phyloP scores from a whole-genome alignment of 2,888 invertebrate species.

The Drosophila neonasuta region DNA sequence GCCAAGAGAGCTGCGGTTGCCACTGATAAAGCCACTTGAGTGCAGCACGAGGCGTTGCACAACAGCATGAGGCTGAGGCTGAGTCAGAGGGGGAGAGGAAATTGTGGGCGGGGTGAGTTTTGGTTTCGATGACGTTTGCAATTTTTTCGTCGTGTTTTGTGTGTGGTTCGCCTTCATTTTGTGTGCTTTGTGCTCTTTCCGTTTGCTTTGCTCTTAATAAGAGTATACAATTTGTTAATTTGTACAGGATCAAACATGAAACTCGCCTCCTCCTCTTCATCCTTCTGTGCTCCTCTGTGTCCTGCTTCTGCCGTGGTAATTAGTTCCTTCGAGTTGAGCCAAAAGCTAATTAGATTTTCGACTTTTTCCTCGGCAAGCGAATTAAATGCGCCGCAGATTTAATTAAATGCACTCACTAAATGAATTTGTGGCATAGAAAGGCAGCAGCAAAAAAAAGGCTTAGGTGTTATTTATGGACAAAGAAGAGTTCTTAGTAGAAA shows the following conservation, averaged over 20 bases:
- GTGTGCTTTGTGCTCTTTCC: conserved; percentile 61
- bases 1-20: conserved; percentile 64
- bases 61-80: not conserved
- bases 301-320: conserved; percentile 43
- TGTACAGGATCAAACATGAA: conserved; percentile 74
- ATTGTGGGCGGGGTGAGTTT: conserved; percentile 18
- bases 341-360: conserved; percentile 69
- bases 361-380: conserved; percentile 54
- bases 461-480: conserved; percentile 39
- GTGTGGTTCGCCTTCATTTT: conserved; percentile 21
- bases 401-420: conserved; percentile 67
- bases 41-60: conserved; percentile 55
- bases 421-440: conserved; percentile 49
- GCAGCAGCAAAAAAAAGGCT: conserved; percentile 47
- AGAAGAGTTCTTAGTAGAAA: not conserved
- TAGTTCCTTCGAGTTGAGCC: conserved; percentile 63
- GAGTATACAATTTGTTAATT: conserved; percentile 79
- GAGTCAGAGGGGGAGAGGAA: not conserved
- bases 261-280: conserved; percentile 38
- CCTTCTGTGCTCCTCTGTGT: conserved; percentile 23
- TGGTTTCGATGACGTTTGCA: conserved; percentile 77
- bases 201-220: conserved; percentile 75
- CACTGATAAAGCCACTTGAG: conserved; percentile 80
- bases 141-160: conserved; percentile 51
- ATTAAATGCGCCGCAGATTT: conserved; percentile 70